Base-by-base conservation (phyloP, 2,888 invertebrate species). In the Acholoe squamosa region DNA sequence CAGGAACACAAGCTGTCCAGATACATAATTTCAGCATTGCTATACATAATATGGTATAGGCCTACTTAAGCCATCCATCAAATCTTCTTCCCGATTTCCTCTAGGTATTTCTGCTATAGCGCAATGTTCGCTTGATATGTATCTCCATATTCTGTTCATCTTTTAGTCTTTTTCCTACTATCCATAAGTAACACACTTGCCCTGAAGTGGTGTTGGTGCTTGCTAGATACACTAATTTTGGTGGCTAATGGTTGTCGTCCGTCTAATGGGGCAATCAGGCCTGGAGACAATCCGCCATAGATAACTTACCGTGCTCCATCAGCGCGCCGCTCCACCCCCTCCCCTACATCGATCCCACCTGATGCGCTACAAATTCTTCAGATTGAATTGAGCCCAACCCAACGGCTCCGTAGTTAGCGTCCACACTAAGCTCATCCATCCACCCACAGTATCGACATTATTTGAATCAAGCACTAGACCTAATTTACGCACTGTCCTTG, bases 341-440 rank as follows among this genome's bases (percentile, higher is more conserved):
- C 61, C 61, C 61, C 61, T 12, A 25, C 76, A 76, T 76, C 76
- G 76, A 76, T 76, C 76, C 76, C 31, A 31, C 31, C 76, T 76
- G 28, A 76, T 25, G 76, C 76, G 25, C n/a, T 76, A 76, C 76
- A 76, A 76, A 76, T 76, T 76, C 76, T 31, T 14, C 76, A 31
- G 76, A 76, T 76, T 76, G 76, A 31, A 31, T 76, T 76, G 25
- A 25, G 76, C 28, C 76, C 76, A 76, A 76, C 76, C 31, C n/a
- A 76, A 76, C n/a, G 28, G 76, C 0, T 76, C 31, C 31, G 31
- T 28, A 25, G 25, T 28, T 25, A 76, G 76, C 76, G 3, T 76
- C 76, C 25, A 61, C 12, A 19, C 3, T 12, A 19, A n/a, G 61
- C n/a, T 19, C 61, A n/a, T n/a, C 22, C 61, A n/a, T 0, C 19